Evolutionary conservation across 2,888 invertebrate species (phyloP).

Genomic region (Synanthedon tipuliformis): DNA sequence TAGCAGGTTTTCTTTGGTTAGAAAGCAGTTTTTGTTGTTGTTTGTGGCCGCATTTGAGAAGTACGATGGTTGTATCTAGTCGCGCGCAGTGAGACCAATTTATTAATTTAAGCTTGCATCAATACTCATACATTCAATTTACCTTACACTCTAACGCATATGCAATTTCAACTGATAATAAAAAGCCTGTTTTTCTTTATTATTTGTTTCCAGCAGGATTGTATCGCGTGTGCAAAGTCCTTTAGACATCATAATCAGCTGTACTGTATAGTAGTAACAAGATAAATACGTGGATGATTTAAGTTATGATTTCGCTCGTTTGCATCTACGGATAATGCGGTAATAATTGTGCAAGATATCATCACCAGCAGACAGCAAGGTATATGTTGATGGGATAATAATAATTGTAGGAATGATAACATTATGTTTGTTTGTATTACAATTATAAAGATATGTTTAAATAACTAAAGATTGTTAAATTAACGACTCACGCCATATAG

Average conservation of each 20-base stretch:
- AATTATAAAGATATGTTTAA: background rate
- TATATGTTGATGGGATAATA: constrained; percentile 35
- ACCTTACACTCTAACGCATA: no score
- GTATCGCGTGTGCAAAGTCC: background rate
- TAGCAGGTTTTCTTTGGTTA: no score
- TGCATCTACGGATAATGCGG: constrained; percentile 18
- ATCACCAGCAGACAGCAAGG: constrained; percentile 24
- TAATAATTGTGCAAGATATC: constrained; percentile 34
- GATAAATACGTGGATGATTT: background rate
- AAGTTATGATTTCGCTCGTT: constrained; percentile 1
- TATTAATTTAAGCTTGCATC: no score
- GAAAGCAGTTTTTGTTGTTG: no score
- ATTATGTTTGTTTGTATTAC: background rate
- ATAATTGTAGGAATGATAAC: constrained; percentile 24
- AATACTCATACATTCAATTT: no score
- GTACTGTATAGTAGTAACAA: background rate
- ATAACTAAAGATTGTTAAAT: no score
- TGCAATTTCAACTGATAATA: no score
- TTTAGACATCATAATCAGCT: background rate
- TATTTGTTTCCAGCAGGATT: background rate
- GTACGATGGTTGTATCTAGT: no score
- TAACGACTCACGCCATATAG: no score
- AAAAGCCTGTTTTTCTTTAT: background rate
- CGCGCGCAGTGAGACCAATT: no score
- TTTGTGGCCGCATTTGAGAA: no score